phyloP scores from a whole-genome alignment of 1,140 invertebrate genomes.

The Euura lappo region DNA sequence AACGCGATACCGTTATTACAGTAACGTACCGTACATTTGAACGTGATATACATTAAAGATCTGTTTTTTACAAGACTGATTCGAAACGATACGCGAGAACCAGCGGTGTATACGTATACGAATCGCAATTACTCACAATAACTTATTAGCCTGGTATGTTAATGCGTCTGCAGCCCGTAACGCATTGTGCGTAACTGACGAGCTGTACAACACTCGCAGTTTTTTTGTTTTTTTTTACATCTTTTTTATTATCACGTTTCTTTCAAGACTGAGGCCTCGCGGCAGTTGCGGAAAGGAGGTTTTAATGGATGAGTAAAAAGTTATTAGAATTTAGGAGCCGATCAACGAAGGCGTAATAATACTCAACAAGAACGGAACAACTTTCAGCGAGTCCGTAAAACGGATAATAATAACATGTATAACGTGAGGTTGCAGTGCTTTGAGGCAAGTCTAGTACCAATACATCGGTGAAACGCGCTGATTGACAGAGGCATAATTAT shows the following conservation, averaged over 20 bases:
- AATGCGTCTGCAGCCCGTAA: not conserved
- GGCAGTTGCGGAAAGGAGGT: no score
- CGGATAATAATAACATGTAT: not conserved
- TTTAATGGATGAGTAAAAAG: no score
- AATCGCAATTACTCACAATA: not conserved
- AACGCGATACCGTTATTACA: no score
- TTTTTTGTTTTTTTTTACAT: no score
- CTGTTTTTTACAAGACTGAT: not conserved
- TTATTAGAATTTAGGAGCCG: no score
- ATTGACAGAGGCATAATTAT: slow-evolving; percentile 5
- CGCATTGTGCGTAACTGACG: not conserved
- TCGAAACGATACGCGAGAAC: not conserved
- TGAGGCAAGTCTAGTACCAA: not conserved
- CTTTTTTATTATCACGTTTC: no score
- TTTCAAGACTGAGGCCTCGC: no score
- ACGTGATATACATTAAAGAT: not conserved
- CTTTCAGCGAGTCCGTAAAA: no score
- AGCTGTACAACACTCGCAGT: no score
- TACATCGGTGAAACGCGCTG: not conserved
- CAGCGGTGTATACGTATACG: not conserved
- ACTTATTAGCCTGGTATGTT: slow-evolving; percentile 18
- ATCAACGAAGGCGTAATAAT: no score
- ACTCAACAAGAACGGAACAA: no score
- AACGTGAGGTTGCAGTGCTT: not conserved
- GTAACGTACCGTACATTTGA: not conserved